Evolutionary conservation across 1,140 invertebrate species (phyloP).

Genomic region (Papilio helenus): DNA sequence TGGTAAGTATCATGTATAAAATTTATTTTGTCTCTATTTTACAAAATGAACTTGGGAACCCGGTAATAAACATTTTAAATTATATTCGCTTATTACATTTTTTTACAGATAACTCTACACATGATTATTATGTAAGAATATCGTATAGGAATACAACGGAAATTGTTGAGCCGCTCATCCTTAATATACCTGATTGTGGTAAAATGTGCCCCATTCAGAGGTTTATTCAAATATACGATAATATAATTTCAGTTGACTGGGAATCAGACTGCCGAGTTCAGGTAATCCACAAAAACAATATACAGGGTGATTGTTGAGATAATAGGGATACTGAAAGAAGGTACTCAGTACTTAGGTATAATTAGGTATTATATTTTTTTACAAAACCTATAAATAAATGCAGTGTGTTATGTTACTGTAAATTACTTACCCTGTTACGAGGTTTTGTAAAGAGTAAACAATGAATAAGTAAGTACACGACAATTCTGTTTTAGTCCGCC

Average conservation of each 20-base stretch:
- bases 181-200: slow-evolving; percentile 65
- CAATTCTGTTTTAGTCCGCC: no score
- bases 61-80: no score
- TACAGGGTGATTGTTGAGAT: neutral
- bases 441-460: no score
- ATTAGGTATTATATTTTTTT: no score
- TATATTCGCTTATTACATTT: neutral
- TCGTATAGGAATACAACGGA: slow-evolving; percentile 67
- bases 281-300: slow-evolving; percentile 44
- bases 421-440: no score
- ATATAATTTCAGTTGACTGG: slow-evolving; percentile 65
- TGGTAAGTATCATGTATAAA: slow-evolving; percentile 53
- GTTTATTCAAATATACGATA: slow-evolving; percentile 64
- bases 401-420: no score
- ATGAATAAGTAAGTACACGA: no score
- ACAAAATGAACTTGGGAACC: no score
- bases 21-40: no score
- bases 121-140: slow-evolving; percentile 56
- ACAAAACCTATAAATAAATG: no score
- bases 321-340: no score
- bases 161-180: slow-evolving; percentile 58
- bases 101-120: slow-evolving; percentile 56
- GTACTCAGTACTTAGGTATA: no score
- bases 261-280: slow-evolving; percentile 60
- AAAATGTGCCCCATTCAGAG: slow-evolving; percentile 55